Evolutionary conservation across 1,140 invertebrate genomes (phyloP), one percentile per base, ranked within the genome.

Genomic region (Pemphigus obesinymphae): DNA sequence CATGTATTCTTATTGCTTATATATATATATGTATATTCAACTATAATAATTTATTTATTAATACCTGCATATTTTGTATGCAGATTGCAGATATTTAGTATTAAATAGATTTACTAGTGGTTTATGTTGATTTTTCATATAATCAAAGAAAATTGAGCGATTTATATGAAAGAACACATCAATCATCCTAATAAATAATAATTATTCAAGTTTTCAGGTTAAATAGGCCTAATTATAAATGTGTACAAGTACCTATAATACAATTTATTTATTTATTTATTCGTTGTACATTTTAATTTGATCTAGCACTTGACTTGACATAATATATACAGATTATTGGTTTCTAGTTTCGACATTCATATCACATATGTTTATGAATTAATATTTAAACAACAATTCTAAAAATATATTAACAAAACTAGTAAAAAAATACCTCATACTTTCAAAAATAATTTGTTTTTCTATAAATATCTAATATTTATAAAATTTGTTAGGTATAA

Each of bases 231-330:
- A 48, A n/a, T 50, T 48, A 15, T 58, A 3, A n/a, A n/a, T n/a
- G n/a, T n/a, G n/a, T 66, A 43, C n/a, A 17, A 37, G n/a, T 66
- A 37, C n/a, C n/a, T n/a, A n/a, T n/a, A n/a, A n/a, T n/a, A n/a
- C n/a, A n/a, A n/a, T n/a, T n/a, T n/a, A n/a, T n/a, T 45, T 45
- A 23, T 40, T 23, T 68, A 13, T 23, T 34, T 68, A 68, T 50
- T 73, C 70, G 70, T 73, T 73, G 70, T 73, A 50, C 17, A 50
- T 73, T 73, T 31, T 31, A 31, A 73, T 50, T 50, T 73, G 43
- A 73, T 31, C 43, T 48, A 73, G 17, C 4, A 50, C 17, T 48
- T 50, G 31, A 73, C 43, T 73, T 50, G 43, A 48, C 17, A 50
- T 15, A n/a, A 43, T 48, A 50, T 50, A 50, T 50, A 73, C 15